Percentiles rank a stretch among this genome's conserved stretches.
phyloP scores from a whole-genome alignment of 2,797 vertebrate genomes.

The Passerculus sandwichensis region DNA sequence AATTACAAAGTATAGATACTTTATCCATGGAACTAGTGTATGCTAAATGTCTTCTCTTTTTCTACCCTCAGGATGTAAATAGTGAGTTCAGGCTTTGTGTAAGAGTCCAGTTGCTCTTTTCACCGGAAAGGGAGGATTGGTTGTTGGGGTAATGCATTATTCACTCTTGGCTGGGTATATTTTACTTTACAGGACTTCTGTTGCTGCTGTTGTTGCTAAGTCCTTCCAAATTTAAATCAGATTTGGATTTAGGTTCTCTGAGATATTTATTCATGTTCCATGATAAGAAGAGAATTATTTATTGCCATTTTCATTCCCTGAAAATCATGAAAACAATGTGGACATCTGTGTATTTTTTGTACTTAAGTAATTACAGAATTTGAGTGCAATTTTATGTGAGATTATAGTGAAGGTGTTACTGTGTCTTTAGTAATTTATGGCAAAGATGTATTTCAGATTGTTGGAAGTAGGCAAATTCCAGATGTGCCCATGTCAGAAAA shows the following conservation, averaged over 20 bases:
- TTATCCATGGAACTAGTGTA: neutral
- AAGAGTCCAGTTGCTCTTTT: neutral
- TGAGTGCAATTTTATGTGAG: neutral
- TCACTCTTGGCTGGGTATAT: neutral
- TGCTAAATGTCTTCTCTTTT: neutral
- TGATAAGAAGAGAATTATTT: neutral
- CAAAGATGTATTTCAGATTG: neutral
- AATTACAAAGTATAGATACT: neutral
- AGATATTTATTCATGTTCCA: neutral
- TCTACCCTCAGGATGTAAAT: neutral
- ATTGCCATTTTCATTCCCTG: neutral
- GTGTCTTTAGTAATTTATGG: neutral
- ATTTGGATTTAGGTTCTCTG: neutral
- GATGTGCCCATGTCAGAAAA: neutral
- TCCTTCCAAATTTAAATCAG: constrained; percentile 28
- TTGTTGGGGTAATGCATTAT: neutral
- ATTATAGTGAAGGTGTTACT: neutral
- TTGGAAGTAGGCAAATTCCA: neutral
- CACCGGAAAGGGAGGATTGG: neutral
- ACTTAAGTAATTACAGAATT: neutral
- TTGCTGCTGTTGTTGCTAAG: neutral
- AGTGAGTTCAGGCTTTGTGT: neutral
- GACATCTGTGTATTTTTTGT: neutral
- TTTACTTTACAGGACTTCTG: constrained; percentile 14
- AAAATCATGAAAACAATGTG: neutral